Evolutionary conservation across 2,888 invertebrate species (phyloP).

Genomic region (Cryptocephalus moraei): DNA sequence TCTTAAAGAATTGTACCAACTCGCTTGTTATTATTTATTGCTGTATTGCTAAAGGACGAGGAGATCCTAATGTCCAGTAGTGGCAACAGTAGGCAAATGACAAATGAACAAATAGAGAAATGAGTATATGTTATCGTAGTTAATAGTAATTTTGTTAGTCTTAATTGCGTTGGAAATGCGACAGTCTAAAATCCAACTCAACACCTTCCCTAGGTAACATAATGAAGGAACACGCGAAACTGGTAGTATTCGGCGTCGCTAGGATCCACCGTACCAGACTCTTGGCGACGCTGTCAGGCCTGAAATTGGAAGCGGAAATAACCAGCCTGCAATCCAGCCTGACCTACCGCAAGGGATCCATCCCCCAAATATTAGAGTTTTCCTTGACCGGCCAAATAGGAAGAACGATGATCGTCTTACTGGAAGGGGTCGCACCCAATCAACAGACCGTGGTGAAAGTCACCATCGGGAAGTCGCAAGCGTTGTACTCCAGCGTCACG

Average conservation of each 20-base stretch:
- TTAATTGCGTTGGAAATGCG: neutral
- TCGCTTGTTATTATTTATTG: too few species aligned
- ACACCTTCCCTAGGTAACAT: neutral
- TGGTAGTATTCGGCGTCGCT: constrained; percentile 80
- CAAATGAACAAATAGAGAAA: too few species aligned
- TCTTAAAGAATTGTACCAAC: too few species aligned
- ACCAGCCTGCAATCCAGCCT: constrained; percentile 84
- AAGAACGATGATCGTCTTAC: constrained; percentile 79
- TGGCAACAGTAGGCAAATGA: too few species aligned
- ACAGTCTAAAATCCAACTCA: too few species aligned
- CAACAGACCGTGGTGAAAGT: constrained; percentile 93
- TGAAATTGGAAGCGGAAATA: constrained; percentile 91
- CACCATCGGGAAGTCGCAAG: constrained; percentile 84
- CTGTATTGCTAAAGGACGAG: too few species aligned
- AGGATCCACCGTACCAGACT: constrained; percentile 78
- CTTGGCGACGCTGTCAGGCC: constrained; percentile 82
- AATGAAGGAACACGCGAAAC: constrained; percentile 56
- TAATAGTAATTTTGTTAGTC: neutral
- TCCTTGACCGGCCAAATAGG: constrained; percentile 85
- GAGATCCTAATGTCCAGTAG: too few species aligned
- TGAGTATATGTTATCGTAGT: too few species aligned
- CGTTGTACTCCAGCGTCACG: constrained; percentile 78
- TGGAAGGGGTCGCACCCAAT: constrained; percentile 83
- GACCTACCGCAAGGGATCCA: constrained; percentile 78
- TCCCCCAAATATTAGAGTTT: constrained; percentile 58